phyloP scores from a whole-genome alignment of 2,113 vertebrate species.

The Zapus hudsonius region DNA sequence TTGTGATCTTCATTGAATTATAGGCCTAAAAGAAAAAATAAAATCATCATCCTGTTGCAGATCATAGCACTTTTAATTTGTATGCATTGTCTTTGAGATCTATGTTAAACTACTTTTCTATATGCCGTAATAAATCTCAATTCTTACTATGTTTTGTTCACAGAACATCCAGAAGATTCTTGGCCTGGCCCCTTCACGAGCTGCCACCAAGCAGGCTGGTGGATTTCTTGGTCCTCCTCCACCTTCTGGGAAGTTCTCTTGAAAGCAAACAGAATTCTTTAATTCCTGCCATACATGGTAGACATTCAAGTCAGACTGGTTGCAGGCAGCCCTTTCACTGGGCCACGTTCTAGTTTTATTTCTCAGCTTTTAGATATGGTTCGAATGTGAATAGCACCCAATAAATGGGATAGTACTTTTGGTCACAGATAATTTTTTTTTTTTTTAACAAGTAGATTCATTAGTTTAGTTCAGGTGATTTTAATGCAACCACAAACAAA shows the following conservation, averaged over 20 bases:
- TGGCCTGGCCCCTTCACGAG: constrained; percentile 96
- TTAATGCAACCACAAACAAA: not conserved
- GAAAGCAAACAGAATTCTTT: constrained; percentile 14
- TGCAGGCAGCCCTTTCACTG: not conserved
- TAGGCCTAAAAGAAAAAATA: not conserved
- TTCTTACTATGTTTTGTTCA: constrained; percentile 50
- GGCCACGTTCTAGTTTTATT: constrained; percentile 1
- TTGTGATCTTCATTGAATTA: not conserved
- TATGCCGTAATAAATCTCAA: not conserved
- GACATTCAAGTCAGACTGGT: not conserved
- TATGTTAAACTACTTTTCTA: not conserved
- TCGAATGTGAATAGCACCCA: not conserved
- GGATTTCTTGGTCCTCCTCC: constrained; percentile 98
- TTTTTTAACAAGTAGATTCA: not conserved
- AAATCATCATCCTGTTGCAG: not conserved
- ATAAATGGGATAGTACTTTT: not conserved
- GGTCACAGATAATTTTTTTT: not conserved
- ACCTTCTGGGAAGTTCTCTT: constrained; percentile 96
- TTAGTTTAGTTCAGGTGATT: not conserved
- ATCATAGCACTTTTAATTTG: not conserved
- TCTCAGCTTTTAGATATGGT: not conserved
- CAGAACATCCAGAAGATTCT: constrained; percentile 99
- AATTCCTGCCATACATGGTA: not conserved
- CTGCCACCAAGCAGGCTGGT: constrained; percentile 98
- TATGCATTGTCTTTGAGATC: not conserved